Evolutionary conservation across 2,888 invertebrate genomes (phyloP).

Genomic region (Thysanoteuthis rhombus): DNA sequence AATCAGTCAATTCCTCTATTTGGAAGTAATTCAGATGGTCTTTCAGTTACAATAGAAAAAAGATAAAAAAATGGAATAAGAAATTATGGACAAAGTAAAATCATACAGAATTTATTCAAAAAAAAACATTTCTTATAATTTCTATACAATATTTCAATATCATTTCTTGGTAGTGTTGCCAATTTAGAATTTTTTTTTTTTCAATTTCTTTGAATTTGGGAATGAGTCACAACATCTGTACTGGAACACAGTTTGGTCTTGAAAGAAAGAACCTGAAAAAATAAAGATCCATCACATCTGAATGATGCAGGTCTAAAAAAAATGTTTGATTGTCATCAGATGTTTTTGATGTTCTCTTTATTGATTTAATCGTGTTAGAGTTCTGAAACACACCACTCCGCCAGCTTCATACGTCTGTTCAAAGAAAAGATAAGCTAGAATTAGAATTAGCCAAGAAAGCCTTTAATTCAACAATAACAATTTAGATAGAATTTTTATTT

Average conservation of each 20-base stretch:
- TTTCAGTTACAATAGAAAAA: not conserved
- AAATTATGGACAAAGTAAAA: not conserved
- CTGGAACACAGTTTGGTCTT: too few species aligned
- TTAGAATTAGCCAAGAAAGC: not conserved
- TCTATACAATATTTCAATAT: not conserved
- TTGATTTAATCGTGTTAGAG: not conserved
- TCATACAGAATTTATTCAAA: not conserved
- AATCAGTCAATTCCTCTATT: too few species aligned
- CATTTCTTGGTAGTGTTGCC: too few species aligned
- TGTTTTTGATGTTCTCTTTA: not conserved
- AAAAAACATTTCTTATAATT: not conserved
- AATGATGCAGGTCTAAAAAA: not conserved
- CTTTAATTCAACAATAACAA: not conserved
- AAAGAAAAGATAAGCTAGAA: not conserved
- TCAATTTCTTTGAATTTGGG: too few species aligned
- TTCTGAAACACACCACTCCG: not conserved
- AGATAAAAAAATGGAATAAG: not conserved
- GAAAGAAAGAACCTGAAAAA: not conserved
- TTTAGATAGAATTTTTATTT: too few species aligned
- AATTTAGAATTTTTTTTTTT: too few species aligned
- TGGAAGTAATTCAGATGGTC: too few species aligned
- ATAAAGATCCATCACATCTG: not conserved
- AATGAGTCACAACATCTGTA: too few species aligned
- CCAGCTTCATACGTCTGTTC: slow-evolving; percentile 13
- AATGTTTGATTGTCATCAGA: too few species aligned